These are phyloP conservation scores for Rhynchopsitta pachyrhyncha DNA, from an alignment of 2,113 vertebrate species.

Conservation along the genomic window DNA sequence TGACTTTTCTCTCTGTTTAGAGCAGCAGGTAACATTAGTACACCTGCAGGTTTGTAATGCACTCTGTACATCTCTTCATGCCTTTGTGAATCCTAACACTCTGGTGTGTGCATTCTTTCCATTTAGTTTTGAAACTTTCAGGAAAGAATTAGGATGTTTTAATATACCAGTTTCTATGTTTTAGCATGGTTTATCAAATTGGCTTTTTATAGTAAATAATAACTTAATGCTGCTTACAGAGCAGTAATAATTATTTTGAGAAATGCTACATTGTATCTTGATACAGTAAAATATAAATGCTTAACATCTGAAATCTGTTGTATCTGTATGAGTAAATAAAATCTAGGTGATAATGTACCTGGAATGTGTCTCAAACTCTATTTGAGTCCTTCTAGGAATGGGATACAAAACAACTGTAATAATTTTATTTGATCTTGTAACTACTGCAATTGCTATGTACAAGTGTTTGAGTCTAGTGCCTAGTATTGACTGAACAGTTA, in stretches of 20 bases:
- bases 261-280: not conserved
- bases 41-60: not conserved
- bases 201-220: not conserved
- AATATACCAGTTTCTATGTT: not conserved
- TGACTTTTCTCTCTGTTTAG: not conserved
- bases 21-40: not conserved
- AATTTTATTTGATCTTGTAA: not conserved
- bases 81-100: not conserved
- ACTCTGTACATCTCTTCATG: not conserved
- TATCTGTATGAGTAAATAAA: conserved; percentile 1
- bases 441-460: not conserved
- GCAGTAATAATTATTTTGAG: not conserved
- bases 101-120: not conserved
- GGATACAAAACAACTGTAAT: not conserved
- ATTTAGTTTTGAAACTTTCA: not conserved
- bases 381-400: conserved; percentile 5
- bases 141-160: not conserved
- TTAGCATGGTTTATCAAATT: not conserved
- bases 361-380: not conserved
- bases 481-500: not conserved
- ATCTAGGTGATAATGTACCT: not conserved
- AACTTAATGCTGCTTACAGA: not conserved
- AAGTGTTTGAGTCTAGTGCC: not conserved
- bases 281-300: conserved; percentile 21
- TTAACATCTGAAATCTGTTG: not conserved